These are phyloP conservation scores for Apteryx owenii DNA, from an alignment of 2,113 vertebrate genomes.

Conservation along the genomic window DNA sequence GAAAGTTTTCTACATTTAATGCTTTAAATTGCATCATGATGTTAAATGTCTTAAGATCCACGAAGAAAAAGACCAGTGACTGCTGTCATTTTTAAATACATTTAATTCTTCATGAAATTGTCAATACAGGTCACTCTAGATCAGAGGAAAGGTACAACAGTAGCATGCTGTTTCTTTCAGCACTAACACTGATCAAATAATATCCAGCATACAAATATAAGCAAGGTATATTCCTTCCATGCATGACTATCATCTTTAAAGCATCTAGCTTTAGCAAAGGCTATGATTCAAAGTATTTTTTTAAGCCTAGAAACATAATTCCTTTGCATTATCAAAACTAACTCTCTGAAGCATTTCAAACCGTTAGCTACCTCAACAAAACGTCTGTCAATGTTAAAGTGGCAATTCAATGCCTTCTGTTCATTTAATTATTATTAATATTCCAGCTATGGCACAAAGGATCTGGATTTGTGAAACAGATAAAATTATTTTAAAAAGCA, in stretches of 20 bases:
- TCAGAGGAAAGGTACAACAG: background rate
- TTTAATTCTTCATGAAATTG: background rate
- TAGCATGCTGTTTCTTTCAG: background rate
- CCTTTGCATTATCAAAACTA: background rate
- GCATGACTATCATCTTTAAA: background rate
- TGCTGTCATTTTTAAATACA: background rate
- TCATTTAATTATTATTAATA: background rate
- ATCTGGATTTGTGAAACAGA: background rate
- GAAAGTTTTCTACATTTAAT: background rate
- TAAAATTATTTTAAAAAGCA: background rate
- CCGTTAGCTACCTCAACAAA: background rate
- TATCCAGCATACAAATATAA: background rate
- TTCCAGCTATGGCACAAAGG: background rate
- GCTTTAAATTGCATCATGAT: background rate
- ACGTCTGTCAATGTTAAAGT: background rate
- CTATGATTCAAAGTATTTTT: background rate
- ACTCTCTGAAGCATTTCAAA: background rate
- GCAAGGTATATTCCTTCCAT: background rate
- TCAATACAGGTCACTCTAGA: background rate
- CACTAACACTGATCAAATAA: background rate
- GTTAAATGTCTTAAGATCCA: background rate
- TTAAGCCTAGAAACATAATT: background rate
- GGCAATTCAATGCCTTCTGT: background rate
- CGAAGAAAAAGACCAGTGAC: conserved; percentile 6
- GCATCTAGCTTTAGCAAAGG: background rate